Conservation (phyloP, 2,888 invertebrate genomes). For the Mellilla xanthometata region DNA sequence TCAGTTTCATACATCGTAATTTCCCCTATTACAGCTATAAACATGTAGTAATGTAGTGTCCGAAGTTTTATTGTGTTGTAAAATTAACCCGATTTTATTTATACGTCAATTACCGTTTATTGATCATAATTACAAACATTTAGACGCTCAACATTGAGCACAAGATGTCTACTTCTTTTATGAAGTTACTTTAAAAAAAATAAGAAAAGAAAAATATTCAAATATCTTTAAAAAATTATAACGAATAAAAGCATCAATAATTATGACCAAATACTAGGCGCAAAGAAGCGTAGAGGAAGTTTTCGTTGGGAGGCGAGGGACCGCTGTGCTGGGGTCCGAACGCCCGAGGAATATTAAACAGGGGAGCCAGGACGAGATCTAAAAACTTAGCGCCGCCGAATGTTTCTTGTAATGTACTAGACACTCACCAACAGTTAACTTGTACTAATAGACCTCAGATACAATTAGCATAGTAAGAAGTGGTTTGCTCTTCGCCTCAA, state of each 20-base stretch:
- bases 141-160: background rate
- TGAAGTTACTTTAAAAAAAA: background rate
- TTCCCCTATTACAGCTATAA: constrained; percentile 8
- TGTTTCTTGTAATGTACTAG: constrained; percentile 24
- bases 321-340: constrained; percentile 41
- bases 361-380: constrained; percentile 40
- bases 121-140: constrained; percentile 11
- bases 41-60: constrained; percentile 7
- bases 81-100: constrained; percentile 18
- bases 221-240: constrained; percentile 1
- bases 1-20: too few species aligned
- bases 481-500: too few species aligned
- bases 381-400: constrained; percentile 37
- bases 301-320: constrained; percentile 42
- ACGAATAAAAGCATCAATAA: constrained; percentile 19
- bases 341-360: constrained; percentile 63
- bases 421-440: constrained; percentile 15
- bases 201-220: background rate
- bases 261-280: constrained; percentile 35
- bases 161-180: background rate
- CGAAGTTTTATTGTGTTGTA: constrained; percentile 16
- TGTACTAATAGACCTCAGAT: constrained; percentile 17
- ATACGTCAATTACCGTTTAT: constrained; percentile 16
- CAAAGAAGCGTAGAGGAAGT: constrained; percentile 44
- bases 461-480: constrained; percentile 10